Conservation (phyloP, 2,113 vertebrate genomes). For the Ovibos moschatus region DNA sequence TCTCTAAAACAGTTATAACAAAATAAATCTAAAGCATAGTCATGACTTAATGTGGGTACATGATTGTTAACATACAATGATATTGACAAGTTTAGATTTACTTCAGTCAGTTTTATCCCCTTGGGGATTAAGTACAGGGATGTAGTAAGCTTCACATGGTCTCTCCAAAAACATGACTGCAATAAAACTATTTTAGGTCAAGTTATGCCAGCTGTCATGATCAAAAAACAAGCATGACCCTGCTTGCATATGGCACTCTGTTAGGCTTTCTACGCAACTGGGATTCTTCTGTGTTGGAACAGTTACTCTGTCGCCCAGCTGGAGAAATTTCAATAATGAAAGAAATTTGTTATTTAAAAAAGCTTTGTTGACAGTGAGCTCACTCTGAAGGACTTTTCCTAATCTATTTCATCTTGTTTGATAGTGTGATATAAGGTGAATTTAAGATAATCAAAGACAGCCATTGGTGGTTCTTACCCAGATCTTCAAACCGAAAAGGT, state of each 20-base stretch:
- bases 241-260: neutral
- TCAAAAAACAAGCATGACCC: neutral
- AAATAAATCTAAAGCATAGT: neutral
- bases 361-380: neutral
- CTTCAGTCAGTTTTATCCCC: neutral
- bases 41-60: neutral
- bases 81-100: neutral
- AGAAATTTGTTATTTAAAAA: neutral
- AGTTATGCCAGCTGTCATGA: neutral
- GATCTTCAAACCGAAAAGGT: constrained; percentile 56
- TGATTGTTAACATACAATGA: neutral
- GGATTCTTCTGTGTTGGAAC: neutral
- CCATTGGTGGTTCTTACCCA: constrained; percentile 34
- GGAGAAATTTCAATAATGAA: neutral
- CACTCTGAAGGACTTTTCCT: neutral
- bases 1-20: neutral
- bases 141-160: neutral
- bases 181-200: neutral
- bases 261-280: neutral
- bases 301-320: neutral
- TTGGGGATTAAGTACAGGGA: neutral
- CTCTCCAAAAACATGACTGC: neutral
- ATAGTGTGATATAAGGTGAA: neutral
- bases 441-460: neutral
- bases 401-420: neutral